Evolutionary conservation across 1,140 invertebrate genomes (phyloP).

Genomic region (Ctenoplectra terminalis): DNA sequence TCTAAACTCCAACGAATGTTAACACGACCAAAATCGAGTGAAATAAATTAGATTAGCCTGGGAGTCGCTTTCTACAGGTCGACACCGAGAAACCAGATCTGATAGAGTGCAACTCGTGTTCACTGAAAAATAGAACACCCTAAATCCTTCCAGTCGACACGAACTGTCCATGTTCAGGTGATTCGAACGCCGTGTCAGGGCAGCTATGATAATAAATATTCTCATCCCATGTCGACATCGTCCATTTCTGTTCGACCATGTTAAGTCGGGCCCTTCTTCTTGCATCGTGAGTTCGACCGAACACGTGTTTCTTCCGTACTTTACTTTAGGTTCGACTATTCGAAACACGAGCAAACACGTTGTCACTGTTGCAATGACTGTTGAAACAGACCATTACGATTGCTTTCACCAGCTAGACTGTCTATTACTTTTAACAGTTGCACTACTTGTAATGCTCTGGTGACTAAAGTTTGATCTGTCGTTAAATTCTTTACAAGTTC

Average conservation of each 20-base stretch:
- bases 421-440: background rate
- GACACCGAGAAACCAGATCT: background rate
- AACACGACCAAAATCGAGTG: background rate
- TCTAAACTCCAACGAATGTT: background rate
- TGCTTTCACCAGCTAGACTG: background rate
- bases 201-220: background rate
- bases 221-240: background rate
- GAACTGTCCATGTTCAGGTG: background rate
- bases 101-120: background rate
- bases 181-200: background rate
- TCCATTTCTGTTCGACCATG: background rate
- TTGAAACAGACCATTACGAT: background rate
- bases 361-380: background rate
- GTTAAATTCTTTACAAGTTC: background rate
- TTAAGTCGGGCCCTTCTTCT: background rate
- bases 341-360: background rate
- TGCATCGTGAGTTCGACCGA: background rate
- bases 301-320: background rate
- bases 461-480: background rate
- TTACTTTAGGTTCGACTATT: background rate
- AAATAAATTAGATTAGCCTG: background rate
- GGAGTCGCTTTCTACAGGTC: background rate
- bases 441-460: background rate
- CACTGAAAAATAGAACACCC: background rate
- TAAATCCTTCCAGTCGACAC: background rate